These are phyloP conservation scores for Eurypyga helias DNA, from an alignment of 2,113 vertebrate genomes.

Conservation along the genomic window DNA sequence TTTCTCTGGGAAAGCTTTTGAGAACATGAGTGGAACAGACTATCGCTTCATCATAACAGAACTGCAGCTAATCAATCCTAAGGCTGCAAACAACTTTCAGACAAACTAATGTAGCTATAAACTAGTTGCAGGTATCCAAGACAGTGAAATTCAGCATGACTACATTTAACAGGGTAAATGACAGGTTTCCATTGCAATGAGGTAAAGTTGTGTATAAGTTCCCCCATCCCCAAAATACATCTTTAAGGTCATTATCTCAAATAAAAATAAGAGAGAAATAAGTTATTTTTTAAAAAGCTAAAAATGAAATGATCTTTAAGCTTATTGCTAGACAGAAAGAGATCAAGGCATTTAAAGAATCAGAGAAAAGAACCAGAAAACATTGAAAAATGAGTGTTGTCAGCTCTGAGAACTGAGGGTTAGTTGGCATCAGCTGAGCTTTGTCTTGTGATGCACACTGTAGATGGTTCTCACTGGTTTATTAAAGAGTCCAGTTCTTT, in stretches of 20 bases:
- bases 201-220: constrained; percentile 36
- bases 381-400: background rate
- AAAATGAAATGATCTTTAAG: background rate
- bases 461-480: background rate
- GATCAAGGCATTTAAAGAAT: background rate
- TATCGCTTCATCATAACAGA: background rate
- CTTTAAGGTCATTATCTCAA: constrained; percentile 13
- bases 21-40: background rate
- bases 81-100: background rate
- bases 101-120: background rate
- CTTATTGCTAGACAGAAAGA: background rate
- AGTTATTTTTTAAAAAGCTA: constrained; percentile 22
- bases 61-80: background rate
- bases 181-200: constrained; percentile 37
- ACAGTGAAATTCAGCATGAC: background rate
- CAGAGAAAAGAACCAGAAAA: background rate
- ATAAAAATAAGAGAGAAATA: constrained; percentile 53
- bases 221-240: constrained; percentile 9
- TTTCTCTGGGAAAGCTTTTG: background rate
- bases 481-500: background rate
- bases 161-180: constrained; percentile 24
- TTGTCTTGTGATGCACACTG: background rate
- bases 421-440: background rate
- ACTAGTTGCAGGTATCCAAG: background rate
- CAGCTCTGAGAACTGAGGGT: background rate